Percentiles rank a stretch among this genome's conserved stretches.
These are phyloP conservation scores for Cladopsammia gracilis DNA, from an alignment of 64 coral and sea anemone genomes.

Conservation along the genomic window DNA sequence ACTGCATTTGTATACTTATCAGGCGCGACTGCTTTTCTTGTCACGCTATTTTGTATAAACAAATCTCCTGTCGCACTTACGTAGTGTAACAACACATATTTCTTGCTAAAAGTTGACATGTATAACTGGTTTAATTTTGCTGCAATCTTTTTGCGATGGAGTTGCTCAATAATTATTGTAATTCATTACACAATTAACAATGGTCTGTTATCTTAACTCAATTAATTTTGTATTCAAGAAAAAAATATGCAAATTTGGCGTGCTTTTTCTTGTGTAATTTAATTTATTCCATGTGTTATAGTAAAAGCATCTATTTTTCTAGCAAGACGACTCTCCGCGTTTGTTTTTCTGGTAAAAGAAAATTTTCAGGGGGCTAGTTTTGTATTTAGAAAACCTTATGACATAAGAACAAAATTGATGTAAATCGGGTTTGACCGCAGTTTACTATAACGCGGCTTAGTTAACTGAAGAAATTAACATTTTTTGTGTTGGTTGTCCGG, in stretches of 20 bases:
- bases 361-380: too few species aligned
- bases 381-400: too few species aligned
- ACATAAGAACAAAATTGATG: too few species aligned
- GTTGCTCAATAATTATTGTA: neutral
- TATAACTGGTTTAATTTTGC: too few species aligned
- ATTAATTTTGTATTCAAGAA: neutral
- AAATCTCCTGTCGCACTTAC: neutral
- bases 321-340: neutral
- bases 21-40: neutral
- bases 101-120: too few species aligned
- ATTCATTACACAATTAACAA: neutral
- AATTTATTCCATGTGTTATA: constrained; percentile 10
- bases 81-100: neutral
- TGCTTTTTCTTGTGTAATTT: neutral
- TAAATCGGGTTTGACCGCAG: too few species aligned
- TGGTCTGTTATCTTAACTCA: neutral
- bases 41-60: neutral
- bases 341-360: neutral
- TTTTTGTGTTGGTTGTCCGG: too few species aligned
- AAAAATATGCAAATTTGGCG: neutral
- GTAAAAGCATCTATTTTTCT: neutral
- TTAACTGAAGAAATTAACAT: too few species aligned
- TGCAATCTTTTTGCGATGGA: too few species aligned
- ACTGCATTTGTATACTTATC: neutral
- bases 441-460: too few species aligned